A percentile compares a stretch with the other conserved stretches of the same genome.
Evolutionary conservation across 2,888 invertebrate species (phyloP).

Genomic region (Archips xylosteana): DNA sequence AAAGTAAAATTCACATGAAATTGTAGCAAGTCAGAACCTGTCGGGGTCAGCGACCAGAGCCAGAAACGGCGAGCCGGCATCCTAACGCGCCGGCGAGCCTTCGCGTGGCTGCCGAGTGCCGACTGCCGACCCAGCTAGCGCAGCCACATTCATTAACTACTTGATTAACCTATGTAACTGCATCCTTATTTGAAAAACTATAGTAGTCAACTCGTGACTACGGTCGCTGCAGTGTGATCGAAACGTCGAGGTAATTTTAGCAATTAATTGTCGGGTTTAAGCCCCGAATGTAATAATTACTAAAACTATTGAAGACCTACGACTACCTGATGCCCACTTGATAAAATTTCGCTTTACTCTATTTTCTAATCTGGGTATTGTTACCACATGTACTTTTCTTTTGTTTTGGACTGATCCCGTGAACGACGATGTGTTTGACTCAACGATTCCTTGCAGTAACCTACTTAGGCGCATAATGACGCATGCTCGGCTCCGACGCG

Average conservation of each 20-base stretch:
- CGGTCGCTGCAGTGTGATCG: too few relatives aligned
- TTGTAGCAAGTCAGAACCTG: slow-evolving; percentile 82
- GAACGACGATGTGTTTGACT: neutral
- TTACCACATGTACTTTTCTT: neutral
- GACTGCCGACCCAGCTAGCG: neutral
- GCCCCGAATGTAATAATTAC: too few relatives aligned
- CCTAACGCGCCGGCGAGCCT: slow-evolving; percentile 44
- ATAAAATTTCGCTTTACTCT: too few relatives aligned
- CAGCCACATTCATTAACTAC: slow-evolving; percentile 5
- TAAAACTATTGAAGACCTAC: too few relatives aligned
- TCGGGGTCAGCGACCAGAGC: slow-evolving; percentile 79
- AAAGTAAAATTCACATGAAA: slow-evolving; percentile 72
- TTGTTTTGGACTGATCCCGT: neutral
- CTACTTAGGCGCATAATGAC: slow-evolving; percentile 16
- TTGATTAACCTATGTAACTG: slow-evolving; percentile 8
- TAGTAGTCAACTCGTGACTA: too few relatives aligned
- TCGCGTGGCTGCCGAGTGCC: slow-evolving; percentile 43
- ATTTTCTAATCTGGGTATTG: too few relatives aligned
- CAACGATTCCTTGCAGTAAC: slow-evolving; percentile 2
- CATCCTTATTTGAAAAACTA: neutral
- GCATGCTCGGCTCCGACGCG: slow-evolving; percentile 10
- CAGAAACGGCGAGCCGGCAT: slow-evolving; percentile 54
- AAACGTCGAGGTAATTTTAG: too few relatives aligned
- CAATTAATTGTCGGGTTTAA: too few relatives aligned
- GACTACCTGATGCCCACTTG: neutral